Evolutionary conservation across 2,113 vertebrate genomes (phyloP).

Genomic region (Oryzias woworae): DNA sequence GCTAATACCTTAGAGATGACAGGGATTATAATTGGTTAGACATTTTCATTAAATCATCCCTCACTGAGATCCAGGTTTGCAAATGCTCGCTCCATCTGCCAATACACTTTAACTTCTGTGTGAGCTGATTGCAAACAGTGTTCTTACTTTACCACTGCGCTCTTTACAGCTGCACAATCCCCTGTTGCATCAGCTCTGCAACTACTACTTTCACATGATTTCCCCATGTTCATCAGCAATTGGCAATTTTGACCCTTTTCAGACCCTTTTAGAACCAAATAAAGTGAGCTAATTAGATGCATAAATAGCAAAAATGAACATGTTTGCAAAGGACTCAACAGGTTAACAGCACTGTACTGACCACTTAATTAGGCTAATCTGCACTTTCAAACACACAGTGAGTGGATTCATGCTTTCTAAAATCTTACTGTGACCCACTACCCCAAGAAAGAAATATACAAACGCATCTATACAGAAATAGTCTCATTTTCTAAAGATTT

Average conservation of each 20-base stretch:
- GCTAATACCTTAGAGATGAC: slow-evolving; percentile 1
- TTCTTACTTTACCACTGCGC: slow-evolving; percentile 17
- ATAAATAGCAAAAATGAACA: neutral
- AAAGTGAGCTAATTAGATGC: slow-evolving; percentile 6
- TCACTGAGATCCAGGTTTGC: neutral
- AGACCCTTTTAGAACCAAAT: too few relatives aligned
- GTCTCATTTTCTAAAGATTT: too few relatives aligned
- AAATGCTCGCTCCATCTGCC: slow-evolving; percentile 20
- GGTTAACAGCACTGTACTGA: too few relatives aligned
- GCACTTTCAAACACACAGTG: too few relatives aligned
- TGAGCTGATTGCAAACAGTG: slow-evolving; percentile 33
- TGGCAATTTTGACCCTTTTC: slow-evolving; percentile 2
- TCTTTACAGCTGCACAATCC: slow-evolving; percentile 30
- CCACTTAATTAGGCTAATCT: too few relatives aligned
- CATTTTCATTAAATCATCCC: slow-evolving; percentile 6
- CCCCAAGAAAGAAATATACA: too few relatives aligned
- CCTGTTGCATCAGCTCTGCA: slow-evolving; percentile 49
- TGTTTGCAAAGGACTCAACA: neutral
- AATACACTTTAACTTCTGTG: slow-evolving; percentile 35
- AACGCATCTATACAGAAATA: too few relatives aligned
- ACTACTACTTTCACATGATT: slow-evolving; percentile 37
- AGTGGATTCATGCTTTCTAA: too few relatives aligned
- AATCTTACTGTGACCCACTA: too few relatives aligned
- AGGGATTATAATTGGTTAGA: slow-evolving; percentile 14
- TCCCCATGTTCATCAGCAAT: slow-evolving; percentile 26